Percentiles rank a stretch among this genome's conserved stretches.
Evolutionary conservation across 2,797 vertebrate genomes (phyloP).

Genomic region (Myripristis murdjan): DNA sequence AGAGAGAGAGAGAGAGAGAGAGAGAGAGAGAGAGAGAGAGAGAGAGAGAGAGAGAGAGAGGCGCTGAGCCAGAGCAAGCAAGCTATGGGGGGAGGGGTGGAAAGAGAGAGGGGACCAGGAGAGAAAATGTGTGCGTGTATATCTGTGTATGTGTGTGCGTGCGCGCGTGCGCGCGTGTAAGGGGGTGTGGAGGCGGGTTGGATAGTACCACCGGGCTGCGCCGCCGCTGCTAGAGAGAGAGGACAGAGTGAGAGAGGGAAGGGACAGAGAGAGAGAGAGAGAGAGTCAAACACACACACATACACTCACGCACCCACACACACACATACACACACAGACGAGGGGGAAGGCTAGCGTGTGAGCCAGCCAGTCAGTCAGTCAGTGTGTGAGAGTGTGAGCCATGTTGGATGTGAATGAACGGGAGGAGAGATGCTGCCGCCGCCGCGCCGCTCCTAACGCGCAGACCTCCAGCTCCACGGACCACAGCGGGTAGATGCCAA

Average conservation of each 20-base stretch:
- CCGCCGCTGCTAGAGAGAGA: conserved; percentile 49
- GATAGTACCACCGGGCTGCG: conserved; percentile 86
- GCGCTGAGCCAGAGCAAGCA: conserved; percentile 3
- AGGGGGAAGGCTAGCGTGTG: conserved; percentile 54
- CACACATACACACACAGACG: background rate
- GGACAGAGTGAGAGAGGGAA: no score
- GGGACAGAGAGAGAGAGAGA: conserved; percentile 21
- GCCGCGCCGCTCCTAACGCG: conserved; percentile 84
- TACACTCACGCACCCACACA: conserved; percentile 32
- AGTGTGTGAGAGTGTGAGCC: conserved; percentile 86
- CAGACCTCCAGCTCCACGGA: conserved; percentile 79
- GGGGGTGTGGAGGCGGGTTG: no score
- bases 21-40: conserved; percentile 37
- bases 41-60: conserved; percentile 53
- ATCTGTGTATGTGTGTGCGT: conserved; percentile 64
- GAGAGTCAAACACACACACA: conserved; percentile 8
- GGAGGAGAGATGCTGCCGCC: conserved; percentile 86
- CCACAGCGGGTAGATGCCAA: conserved; percentile 88
- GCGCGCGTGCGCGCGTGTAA: conserved; percentile 81
- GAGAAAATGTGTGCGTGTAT: conserved; percentile 76
- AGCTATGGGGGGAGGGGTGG: conserved; percentile 26
- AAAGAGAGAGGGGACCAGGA: conserved; percentile 63
- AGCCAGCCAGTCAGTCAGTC: conserved; percentile 64
- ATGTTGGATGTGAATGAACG: conserved; percentile 93
- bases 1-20: conserved; percentile 45